Base-by-base conservation (phyloP, 2,888 invertebrate species). In the Noctua pronuba region DNA sequence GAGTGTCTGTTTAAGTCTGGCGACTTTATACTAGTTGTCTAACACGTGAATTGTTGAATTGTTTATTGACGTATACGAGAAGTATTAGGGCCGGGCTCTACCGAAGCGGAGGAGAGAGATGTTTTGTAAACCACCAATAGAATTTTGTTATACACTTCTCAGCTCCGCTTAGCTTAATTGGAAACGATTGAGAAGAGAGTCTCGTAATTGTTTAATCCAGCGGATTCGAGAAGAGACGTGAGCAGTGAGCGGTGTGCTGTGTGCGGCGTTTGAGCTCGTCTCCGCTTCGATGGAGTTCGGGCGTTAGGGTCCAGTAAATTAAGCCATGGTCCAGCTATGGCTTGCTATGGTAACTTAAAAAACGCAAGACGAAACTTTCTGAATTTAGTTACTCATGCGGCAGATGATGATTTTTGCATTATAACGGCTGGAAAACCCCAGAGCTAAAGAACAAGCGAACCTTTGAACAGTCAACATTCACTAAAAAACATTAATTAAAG, bases 391-490 rank as follows among this genome's bases (percentile, higher is more conserved):
- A 58, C 28, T 58, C 16, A 10, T 44, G 31, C 10, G 6, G 28
- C 21, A 41, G 8, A 41, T 31, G 8, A 13, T 35, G 18, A 24
- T 60, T 21, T 28, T 71, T 16, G 8, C 10, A 76, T 41, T 77
- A 21, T 6, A 52, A 41, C n/a, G 3, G n/a, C 21, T 62, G 11
- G 28, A 55, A 69, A 62, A 28, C 35, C 38, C 41, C 11, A n/a
- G 1, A 21, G 58, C 3, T 18, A 24, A 75, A 77, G n/a, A 64
- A n/a, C 21, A 76, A 76, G 10, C 58, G 11, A 24, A 38, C 77
- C 38, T 66, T 76, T 38, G 38, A 66, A 31, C 10, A 41, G n/a
- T 62, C 7, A 38, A 35, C 46, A 35, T 35, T 35, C 2, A 44
- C 18, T 65, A 67, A 18, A 65, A 46, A 66, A 11, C 11, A 44